A percentile compares a stretch with the other conserved stretches of the same genome.
Conservation (phyloP, 2,888 invertebrate species). For the Cryptus armator region DNA sequence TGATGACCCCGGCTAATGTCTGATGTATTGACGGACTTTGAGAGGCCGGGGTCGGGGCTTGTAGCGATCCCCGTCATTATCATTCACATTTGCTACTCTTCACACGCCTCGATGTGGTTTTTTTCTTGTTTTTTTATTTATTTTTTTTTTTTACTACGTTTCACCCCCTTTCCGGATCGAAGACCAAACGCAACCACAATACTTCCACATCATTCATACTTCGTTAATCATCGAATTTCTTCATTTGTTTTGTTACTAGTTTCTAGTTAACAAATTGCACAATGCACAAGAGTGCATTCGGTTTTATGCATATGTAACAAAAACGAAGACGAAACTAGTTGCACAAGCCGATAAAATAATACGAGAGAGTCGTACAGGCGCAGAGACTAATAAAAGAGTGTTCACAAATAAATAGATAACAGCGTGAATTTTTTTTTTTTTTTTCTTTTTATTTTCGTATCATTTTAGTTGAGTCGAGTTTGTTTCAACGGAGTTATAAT, state of each 20-base stretch:
- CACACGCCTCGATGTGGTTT: constrained; percentile 6
- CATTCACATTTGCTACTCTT: constrained; percentile 60
- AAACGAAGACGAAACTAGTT: constrained; percentile 20
- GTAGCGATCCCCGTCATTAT: constrained; percentile 76
- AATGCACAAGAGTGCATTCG: neutral
- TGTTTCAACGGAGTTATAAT: constrained; percentile 38
- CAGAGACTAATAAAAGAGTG: constrained; percentile 16
- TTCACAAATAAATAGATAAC: constrained; percentile 44
- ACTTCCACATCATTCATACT: neutral
- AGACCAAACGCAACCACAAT: neutral
- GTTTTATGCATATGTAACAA: neutral
- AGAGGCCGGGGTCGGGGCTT: constrained; percentile 80
- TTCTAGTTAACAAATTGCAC: neutral
- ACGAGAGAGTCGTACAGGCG: neutral
- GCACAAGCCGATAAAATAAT: constrained; percentile 44
- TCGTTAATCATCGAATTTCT: neutral
- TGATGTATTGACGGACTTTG: constrained; percentile 80
- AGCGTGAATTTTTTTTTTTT: constrained; percentile 19
- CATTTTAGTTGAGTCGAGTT: constrained; percentile 53
- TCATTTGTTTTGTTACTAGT: neutral
- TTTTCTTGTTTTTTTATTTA: neutral
- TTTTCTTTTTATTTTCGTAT: constrained; percentile 20
- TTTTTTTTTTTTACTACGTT: neutral
- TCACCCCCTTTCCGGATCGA: constrained; percentile 7
- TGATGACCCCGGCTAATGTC: constrained; percentile 72